Percentiles rank a stretch among this genome's conserved stretches.
Evolutionary conservation across 2,113 vertebrate genomes (phyloP).

Genomic region (Aythya baeri): DNA sequence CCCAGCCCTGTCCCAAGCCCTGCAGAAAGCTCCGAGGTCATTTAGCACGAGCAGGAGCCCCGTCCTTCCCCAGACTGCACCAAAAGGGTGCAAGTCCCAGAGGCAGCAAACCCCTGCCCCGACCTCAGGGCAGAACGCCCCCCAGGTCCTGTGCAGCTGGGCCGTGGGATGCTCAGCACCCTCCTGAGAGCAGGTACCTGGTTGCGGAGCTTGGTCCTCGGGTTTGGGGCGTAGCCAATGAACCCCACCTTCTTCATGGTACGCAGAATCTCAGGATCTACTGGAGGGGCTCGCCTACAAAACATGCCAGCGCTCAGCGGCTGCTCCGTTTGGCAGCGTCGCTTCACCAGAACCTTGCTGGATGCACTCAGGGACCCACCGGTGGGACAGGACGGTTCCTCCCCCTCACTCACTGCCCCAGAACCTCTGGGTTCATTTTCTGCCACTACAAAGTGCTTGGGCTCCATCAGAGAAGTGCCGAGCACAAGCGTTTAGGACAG

Average conservation of each 20-base stretch:
- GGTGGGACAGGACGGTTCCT: accelerated
- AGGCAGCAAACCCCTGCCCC: not conserved
- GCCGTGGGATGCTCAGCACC: not conserved
- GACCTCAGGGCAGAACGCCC: too few species aligned
- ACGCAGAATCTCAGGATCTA: slow-evolving; percentile 94
- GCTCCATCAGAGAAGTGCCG: accelerated
- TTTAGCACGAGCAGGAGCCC: not conserved
- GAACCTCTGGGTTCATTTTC: not conserved
- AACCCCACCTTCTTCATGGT: slow-evolving; percentile 99
- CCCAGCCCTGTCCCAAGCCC: accelerated
- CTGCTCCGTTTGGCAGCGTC: not conserved
- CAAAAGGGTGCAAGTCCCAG: not conserved
- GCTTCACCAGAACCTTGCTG: accelerated
- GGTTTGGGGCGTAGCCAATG: slow-evolving; percentile 96
- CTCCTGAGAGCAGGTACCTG: slow-evolving; percentile 69
- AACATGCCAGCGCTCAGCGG: not conserved
- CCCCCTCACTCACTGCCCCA: not conserved
- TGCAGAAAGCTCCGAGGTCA: accelerated
- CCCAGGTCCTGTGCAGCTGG: not conserved
- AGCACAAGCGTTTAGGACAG: accelerated
- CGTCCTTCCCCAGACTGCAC: accelerated
- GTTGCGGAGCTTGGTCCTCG: slow-evolving; percentile 91
- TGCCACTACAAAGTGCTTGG: not conserved
- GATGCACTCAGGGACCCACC: not conserved
- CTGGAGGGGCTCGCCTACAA: slow-evolving; percentile 88